phyloP scores from a whole-genome alignment of 2,113 vertebrate species.

The Anguilla rostrata region DNA sequence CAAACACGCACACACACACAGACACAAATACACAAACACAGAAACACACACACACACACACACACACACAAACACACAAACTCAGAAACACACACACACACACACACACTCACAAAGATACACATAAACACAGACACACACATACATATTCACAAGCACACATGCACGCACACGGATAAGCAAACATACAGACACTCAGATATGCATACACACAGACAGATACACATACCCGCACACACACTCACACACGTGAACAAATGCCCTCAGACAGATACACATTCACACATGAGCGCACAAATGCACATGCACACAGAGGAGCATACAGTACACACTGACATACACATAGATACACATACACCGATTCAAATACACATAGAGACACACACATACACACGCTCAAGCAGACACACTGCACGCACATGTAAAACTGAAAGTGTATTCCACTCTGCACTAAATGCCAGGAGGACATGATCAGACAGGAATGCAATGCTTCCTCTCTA shows the following conservation, averaged over 20 bases:
- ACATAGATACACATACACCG: background rate
- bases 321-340: background rate
- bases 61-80: too few relatives aligned
- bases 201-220: background rate
- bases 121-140: too few relatives aligned
- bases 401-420: background rate
- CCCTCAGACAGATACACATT: background rate
- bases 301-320: background rate
- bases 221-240: background rate
- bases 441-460: background rate
- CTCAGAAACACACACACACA: too few relatives aligned
- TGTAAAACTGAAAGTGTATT: background rate
- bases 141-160: too few relatives aligned
- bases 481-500: background rate
- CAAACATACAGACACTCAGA: too few relatives aligned
- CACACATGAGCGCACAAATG: background rate
- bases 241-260: background rate
- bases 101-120: too few relatives aligned
- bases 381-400: background rate
- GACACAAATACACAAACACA: too few relatives aligned
- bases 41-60: too few relatives aligned
- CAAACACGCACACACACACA: too few relatives aligned
- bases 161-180: too few relatives aligned
- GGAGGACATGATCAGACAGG: background rate
- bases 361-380: background rate